Evolutionary conservation across 2,113 vertebrate genomes (phyloP).

Genomic region (Pao palembangensis): DNA sequence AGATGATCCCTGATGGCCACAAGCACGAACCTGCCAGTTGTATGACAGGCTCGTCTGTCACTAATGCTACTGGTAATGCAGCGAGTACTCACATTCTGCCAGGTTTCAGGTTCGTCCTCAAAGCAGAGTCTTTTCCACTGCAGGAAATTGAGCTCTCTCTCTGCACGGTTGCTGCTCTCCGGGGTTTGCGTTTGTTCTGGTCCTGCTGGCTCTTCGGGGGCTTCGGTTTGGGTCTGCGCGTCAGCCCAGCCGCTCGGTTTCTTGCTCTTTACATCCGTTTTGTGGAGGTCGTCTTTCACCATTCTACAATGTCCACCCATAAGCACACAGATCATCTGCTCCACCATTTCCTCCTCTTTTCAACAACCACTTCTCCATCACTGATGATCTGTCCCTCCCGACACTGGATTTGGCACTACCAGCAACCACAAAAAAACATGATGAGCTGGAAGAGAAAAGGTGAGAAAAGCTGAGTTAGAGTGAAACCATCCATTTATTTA

Average conservation of each 20-base stretch:
- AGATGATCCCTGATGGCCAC: too few species aligned
- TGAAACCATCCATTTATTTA: too few species aligned
- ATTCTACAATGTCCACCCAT: constrained; percentile 47
- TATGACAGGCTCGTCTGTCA: too few species aligned
- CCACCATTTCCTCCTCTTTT: constrained; percentile 4
- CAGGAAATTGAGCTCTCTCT: constrained; percentile 16
- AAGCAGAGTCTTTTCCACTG: constrained; percentile 13
- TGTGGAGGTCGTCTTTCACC: constrained; percentile 50
- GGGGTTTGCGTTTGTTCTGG: not conserved
- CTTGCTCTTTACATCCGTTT: constrained; percentile 14
- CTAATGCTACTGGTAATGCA: too few species aligned
- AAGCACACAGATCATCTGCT: constrained; percentile 2
- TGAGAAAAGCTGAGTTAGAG: too few species aligned
- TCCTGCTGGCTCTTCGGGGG: not conserved
- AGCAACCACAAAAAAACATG: not conserved
- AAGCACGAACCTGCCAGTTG: too few species aligned
- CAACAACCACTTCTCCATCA: constrained; percentile 42
- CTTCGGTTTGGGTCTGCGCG: constrained; percentile 11
- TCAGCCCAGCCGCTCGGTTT: constrained; percentile 15
- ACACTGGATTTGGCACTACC: constrained; percentile 24
- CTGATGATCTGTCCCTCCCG: not conserved
- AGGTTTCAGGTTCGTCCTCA: constrained; percentile 15
- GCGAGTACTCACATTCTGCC: constrained; percentile 6
- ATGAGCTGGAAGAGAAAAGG: constrained; percentile 17
- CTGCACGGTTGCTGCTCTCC: not conserved